A percentile compares a stretch with the other conserved stretches of the same genome.
These are phyloP conservation scores for Acanthis flammea DNA, from an alignment of 2,797 vertebrate genomes.

Conservation along the genomic window DNA sequence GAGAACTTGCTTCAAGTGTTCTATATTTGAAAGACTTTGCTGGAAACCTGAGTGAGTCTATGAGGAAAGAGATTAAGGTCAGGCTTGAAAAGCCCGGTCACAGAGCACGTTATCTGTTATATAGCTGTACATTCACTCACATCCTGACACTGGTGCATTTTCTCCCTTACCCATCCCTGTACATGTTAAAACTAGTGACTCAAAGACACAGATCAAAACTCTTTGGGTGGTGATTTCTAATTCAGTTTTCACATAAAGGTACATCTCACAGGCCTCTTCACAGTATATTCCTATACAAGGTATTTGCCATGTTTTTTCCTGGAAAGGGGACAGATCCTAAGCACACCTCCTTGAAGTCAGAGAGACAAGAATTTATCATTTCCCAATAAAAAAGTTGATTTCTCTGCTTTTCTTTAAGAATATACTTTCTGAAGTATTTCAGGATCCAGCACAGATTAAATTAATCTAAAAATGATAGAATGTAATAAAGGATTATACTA, in stretches of 20 bases:
- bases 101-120: background rate
- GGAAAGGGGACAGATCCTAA: background rate
- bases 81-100: background rate
- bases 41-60: background rate
- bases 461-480: slow-evolving; percentile 5
- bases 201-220: background rate
- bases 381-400: background rate
- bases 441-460: background rate
- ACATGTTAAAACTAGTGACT: background rate
- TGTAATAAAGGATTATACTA: background rate
- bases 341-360: background rate
- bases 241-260: background rate
- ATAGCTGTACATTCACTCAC: background rate
- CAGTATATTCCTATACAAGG: background rate
- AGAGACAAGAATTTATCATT: background rate
- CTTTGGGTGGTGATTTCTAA: background rate
- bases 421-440: slow-evolving; percentile 2
- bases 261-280: background rate
- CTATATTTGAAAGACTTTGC: background rate
- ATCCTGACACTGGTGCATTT: background rate
- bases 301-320: background rate
- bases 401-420: background rate
- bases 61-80: background rate
- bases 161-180: background rate
- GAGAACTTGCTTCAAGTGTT: background rate